These are phyloP conservation scores for Meloidogyne exigua DNA, from an alignment of 1,140 invertebrate species.

Conservation along the genomic window DNA sequence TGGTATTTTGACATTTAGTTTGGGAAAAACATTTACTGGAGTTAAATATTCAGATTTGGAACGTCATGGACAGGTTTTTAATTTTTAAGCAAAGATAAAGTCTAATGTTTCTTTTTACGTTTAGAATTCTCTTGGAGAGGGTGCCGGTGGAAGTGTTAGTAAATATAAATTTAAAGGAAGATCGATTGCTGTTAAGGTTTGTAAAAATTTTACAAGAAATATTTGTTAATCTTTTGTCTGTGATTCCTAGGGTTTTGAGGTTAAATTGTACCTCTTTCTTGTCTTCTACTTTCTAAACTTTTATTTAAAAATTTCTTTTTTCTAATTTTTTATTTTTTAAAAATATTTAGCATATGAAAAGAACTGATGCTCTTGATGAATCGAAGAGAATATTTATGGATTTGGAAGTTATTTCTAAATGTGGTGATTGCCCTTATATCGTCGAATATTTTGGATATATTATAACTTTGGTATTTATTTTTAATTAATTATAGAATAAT, in stretches of 20 bases:
- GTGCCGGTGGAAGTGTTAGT: conserved; percentile 39
- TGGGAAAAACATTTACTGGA: conserved; percentile 32
- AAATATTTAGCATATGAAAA: conserved; percentile 82
- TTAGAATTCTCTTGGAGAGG: conserved; percentile 32
- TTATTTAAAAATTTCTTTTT: background rate
- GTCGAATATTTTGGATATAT: conserved; percentile 94
- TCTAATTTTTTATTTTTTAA: conserved; percentile 22
- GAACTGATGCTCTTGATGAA: conserved; percentile 91
- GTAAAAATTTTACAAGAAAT: background rate
- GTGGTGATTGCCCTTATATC: conserved; percentile 92
- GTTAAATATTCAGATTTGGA: conserved; percentile 35
- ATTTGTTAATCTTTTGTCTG: too few relatives aligned
- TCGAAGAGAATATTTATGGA: conserved; percentile 98
- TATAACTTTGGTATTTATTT: conserved; percentile 75
- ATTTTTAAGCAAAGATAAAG: background rate
- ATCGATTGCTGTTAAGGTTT: conserved; percentile 47
- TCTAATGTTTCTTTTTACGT: conserved; percentile 4
- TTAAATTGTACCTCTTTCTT: too few relatives aligned
- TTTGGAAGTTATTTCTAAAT: conserved; percentile 91
- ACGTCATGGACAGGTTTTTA: background rate
- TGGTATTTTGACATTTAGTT: conserved; percentile 34
- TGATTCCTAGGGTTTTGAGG: too few relatives aligned
- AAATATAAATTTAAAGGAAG: conserved; percentile 34
- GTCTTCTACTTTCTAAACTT: too few relatives aligned
- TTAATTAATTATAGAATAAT: background rate